Evolutionary conservation across 2,888 invertebrate species (phyloP).

Genomic region (Callinectes sapidus): DNA sequence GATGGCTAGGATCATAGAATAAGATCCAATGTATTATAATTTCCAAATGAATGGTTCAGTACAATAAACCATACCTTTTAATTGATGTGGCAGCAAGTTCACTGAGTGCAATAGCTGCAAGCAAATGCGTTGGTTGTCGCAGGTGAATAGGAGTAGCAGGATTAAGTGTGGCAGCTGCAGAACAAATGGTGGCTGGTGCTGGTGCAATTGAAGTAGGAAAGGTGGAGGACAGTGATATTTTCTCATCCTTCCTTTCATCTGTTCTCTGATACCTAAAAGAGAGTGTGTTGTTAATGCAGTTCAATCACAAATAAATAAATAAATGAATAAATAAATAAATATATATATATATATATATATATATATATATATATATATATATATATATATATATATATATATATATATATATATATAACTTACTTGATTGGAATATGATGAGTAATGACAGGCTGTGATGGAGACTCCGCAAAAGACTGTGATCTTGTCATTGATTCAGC

Average conservation of each 20-base stretch:
- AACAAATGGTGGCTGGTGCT: conserved; percentile 38
- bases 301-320: neutral
- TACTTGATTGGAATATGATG: conserved; percentile 59
- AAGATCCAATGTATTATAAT: neutral
- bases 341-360: too few relatives aligned
- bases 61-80: conserved; percentile 58
- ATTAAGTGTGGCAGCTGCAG: conserved; percentile 51
- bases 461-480: neutral
- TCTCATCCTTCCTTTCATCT: conserved; percentile 30
- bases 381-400: too few relatives aligned
- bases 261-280: conserved; percentile 46
- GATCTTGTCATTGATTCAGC: conserved; percentile 5
- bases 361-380: too few relatives aligned
- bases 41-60: neutral
- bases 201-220: conserved; percentile 27
- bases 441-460: conserved; percentile 45
- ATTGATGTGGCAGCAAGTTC: conserved; percentile 70
- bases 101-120: conserved; percentile 72
- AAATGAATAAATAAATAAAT: neutral
- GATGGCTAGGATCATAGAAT: neutral
- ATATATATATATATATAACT: too few relatives aligned
- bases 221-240: neutral
- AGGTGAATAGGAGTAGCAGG: conserved; percentile 46
- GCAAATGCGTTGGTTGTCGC: conserved; percentile 64
- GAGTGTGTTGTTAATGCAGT: neutral